Evolutionary conservation across 1,140 invertebrate genomes (phyloP).

Genomic region (Polypedilum pembai): DNA sequence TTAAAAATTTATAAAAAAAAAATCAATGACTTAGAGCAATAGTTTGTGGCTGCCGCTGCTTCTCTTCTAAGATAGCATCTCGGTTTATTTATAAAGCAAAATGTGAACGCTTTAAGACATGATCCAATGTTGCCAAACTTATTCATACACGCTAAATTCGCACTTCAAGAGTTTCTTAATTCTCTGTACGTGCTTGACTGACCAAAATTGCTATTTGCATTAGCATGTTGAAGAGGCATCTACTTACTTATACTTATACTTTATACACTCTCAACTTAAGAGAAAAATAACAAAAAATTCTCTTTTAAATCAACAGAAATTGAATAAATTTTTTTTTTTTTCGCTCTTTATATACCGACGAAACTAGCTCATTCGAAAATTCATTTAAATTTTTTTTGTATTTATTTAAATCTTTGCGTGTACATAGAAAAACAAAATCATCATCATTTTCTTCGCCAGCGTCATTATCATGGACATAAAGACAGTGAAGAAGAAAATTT

Average conservation of each 20-base stretch:
- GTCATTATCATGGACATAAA: neutral
- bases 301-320: constrained; percentile 1
- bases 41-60: neutral
- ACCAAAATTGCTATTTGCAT: constrained; percentile 18
- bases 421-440: constrained; percentile 17
- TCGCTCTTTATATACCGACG: neutral
- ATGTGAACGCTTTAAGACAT: neutral
- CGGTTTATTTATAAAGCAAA: too few relatives aligned
- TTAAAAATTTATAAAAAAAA: neutral
- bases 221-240: neutral
- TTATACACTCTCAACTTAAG: neutral
- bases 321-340: neutral
- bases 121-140: neutral
- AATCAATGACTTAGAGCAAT: constrained; percentile 6
- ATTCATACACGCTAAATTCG: neutral
- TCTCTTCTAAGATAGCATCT: too few relatives aligned
- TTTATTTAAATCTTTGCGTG: constrained; percentile 2
- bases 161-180: constrained; percentile 4
- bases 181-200: neutral
- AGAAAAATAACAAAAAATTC: neutral
- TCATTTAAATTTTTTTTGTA: neutral
- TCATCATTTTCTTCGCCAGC: neutral
- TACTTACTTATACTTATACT: neutral
- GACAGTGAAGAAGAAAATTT: neutral
- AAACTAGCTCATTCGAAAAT: neutral